Base-by-base conservation (phyloP, 2,113 vertebrate genomes). In the Rhea americana region DNA sequence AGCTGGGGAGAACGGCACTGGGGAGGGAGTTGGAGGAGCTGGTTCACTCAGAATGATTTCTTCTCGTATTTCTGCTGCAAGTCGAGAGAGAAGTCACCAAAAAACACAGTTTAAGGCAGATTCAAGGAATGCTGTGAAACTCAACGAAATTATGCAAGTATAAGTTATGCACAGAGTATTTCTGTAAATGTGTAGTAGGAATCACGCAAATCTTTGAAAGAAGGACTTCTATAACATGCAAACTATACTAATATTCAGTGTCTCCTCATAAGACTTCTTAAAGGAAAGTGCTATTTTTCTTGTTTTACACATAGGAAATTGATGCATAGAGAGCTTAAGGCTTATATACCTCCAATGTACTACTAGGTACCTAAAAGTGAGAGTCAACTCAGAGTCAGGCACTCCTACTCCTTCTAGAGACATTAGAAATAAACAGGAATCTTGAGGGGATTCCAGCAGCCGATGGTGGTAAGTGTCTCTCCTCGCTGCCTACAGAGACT, bases 1-100 rank as follows among this genome's bases (percentile, higher is more conserved):
- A 53, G 98, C 98, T 3, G 99, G 99, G 72, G 99, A 99, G 96
- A 98, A 99, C 0, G 99, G 98, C 2, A 95, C 98, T 3, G 99
- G 99, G 25, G 99, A 99, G 10, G 98, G 98, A 41, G 98, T 98
- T 43, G 98, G 97, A 41, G 98, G 98, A 37, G 98, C 96, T 53
- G 98, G 98, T 91, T 99, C 99, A 22, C 98, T 97, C 95, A 98
- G 73, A 58, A 98, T 95, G 76, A 98, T 98, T 61, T 99, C 99
- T 62, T 99, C 99, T 83, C 82, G 96, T 91, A 97, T 97, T 91
- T 99, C 99, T 94, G 98, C 98, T 98, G 68, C 15, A 73, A 71
- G 62, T 25, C 56, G 71, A 97, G 70, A 94, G 35, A 95, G 58
- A 85, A 76, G 39, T 14, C 7, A 47, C 43, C 21, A 90, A 81